Evolutionary conservation across 1,140 invertebrate genomes (phyloP).

Genomic region (Leguminivora glycinivorella): DNA sequence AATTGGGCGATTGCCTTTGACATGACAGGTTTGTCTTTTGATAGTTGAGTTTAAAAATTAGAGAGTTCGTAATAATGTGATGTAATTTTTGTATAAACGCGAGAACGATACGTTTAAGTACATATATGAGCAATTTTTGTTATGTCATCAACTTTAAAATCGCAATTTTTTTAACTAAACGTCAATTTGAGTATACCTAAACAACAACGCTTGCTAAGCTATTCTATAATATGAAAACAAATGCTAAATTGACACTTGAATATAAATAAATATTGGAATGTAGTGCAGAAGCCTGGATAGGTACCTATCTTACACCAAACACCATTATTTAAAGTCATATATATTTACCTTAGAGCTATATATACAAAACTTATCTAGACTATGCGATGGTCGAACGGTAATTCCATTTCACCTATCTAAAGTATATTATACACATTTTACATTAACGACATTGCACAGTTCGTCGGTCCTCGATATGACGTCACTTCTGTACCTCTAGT

Average conservation of each 20-base stretch:
- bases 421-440: conserved; percentile 69
- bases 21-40: neutral
- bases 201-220: conserved; percentile 50
- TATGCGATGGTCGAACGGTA: conserved; percentile 69
- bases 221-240: conserved; percentile 40
- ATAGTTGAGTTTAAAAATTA: neutral
- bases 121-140: neutral
- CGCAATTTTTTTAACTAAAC: neutral
- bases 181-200: neutral
- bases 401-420: conserved; percentile 75
- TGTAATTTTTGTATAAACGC: too few species aligned
- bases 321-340: conserved; percentile 69
- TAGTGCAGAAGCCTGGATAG: conserved; percentile 73
- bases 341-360: conserved; percentile 60
- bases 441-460: conserved; percentile 73
- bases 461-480: conserved; percentile 65
- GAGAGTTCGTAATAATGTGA: too few species aligned
- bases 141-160: neutral
- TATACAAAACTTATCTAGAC: conserved; percentile 68
- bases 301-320: conserved; percentile 75
- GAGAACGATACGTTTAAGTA: too few species aligned
- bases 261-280: conserved; percentile 74
- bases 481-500: conserved; percentile 48
- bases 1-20: neutral
- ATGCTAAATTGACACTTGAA: conserved; percentile 75